Percentiles rank a stretch among this genome's conserved stretches.
Evolutionary conservation across 2,113 vertebrate species (phyloP).

Genomic region (Dicerorhinus sumatrensis): DNA sequence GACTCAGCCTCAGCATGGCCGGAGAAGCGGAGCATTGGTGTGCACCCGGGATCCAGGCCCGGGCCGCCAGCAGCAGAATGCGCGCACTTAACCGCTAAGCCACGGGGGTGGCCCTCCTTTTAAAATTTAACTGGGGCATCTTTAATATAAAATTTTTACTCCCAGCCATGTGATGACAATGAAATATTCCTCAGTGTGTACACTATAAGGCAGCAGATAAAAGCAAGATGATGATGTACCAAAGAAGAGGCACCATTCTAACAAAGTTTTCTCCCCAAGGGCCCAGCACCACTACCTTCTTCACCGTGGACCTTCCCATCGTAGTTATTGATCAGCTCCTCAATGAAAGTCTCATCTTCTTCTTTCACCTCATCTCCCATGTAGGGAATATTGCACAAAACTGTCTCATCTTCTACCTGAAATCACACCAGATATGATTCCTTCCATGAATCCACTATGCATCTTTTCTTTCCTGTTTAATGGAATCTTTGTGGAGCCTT

Average conservation of each 20-base stretch:
- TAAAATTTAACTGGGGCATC: neutral
- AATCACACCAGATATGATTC: constrained; percentile 57
- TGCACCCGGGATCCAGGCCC: neutral
- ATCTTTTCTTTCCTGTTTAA: neutral
- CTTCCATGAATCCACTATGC: neutral
- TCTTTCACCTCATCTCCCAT: constrained; percentile 99
- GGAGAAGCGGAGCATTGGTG: no score
- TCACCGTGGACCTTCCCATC: constrained; percentile 98
- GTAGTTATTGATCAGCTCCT: constrained; percentile 99
- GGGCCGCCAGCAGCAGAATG: neutral
- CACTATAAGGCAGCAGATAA: neutral
- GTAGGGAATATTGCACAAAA: constrained; percentile 99
- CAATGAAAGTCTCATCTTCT: constrained; percentile 98
- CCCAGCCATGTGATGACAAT: neutral
- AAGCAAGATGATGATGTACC: neutral
- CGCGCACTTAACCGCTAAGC: neutral
- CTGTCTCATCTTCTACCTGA: constrained; percentile 98
- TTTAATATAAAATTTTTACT: constrained; percentile 26
- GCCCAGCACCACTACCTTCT: constrained; percentile 90
- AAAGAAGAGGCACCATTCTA: neutral
- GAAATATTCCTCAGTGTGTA: neutral
- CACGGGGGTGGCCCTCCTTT: neutral
- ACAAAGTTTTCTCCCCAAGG: neutral
- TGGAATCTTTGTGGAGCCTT: neutral
- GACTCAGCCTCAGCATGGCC: no score